Base-by-base conservation (phyloP, 2,888 invertebrate species). In the Adineta ricciae region DNA sequence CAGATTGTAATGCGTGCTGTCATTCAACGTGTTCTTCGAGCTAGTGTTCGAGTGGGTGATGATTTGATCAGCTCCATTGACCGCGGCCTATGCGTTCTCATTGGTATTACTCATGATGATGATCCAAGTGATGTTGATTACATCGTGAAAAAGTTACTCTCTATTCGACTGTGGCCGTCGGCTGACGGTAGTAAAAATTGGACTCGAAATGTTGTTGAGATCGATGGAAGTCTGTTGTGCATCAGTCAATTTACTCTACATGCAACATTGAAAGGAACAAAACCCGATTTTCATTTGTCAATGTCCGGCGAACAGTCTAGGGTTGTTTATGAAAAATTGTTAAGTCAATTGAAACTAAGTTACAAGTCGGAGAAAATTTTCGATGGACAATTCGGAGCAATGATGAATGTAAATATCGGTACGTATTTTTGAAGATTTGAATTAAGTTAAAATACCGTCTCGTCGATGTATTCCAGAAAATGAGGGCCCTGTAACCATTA, bases 401-500 rank as follows among this genome's bases (percentile, higher is more conserved):
- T 94, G 89, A 95, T 96, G 95, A 93, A 94, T 90, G 95, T 96
- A 1, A 91, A 93, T 86, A 94, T 96, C 88, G 78, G 78, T 78
- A 78, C 3, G 78, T 73, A 5, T 32, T 1, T 46, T 11, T 8
- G 11, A 46, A 5, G 46, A 46, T 46, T 11, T 46, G 46, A 8
- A 46, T 46, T n/a, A n/a, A n/a, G 14, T 11, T 11, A 49, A 54
- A n/a, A n/a, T n/a, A 2, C 24, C 24, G 3, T 64, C 32, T 64
- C 2, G 5, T 32, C 16, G 38, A 24, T 41, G 2, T 41, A 9
- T 78, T 78, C 32, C n/a, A 78, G 93, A 94, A 89, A 96, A 96
- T 90, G 95, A 95, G 90, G 96, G 96, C 0, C 96, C 96, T 0
- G 95, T 96, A 0, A 96, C 96, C 0, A 92, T 96, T 85, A 93